phyloP scores from a whole-genome alignment of 2,888 invertebrate species.

The Phengaris arion region DNA sequence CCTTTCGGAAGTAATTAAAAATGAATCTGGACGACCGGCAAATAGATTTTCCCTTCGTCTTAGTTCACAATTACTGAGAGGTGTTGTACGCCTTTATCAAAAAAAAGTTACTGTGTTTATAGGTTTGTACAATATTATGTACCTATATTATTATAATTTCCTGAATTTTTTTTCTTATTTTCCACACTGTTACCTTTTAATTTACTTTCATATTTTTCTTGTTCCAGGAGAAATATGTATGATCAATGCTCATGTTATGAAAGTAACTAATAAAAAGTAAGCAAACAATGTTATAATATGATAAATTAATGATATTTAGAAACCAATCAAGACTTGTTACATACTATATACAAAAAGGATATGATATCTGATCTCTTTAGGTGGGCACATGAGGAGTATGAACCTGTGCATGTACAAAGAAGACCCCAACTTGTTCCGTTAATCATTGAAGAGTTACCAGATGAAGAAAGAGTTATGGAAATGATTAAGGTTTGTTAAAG shows the following conservation, averaged over 20 bases:
- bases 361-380: background rate
- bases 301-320: conserved; percentile 30
- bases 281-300: conserved; percentile 39
- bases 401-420: conserved; percentile 23
- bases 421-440: conserved; percentile 41
- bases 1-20: conserved; percentile 58
- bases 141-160: too few relatives aligned
- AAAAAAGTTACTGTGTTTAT: conserved; percentile 58
- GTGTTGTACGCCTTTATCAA: conserved; percentile 63
- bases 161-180: too few relatives aligned
- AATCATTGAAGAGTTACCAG: conserved; percentile 47
- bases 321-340: background rate
- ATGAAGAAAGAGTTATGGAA: conserved; percentile 55
- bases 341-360: background rate
- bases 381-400: conserved; percentile 22
- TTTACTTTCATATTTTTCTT: conserved; percentile 27
- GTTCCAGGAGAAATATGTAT: conserved; percentile 64
- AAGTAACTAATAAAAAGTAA: conserved; percentile 63
- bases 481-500: conserved; percentile 49
- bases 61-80: conserved; percentile 66
- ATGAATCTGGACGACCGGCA: conserved; percentile 62
- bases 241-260: conserved; percentile 63
- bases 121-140: conserved; percentile 46
- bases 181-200: background rate
- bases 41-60: conserved; percentile 67